Conservation (phyloP, 2,888 invertebrate species). For the Erynnis tages region DNA sequence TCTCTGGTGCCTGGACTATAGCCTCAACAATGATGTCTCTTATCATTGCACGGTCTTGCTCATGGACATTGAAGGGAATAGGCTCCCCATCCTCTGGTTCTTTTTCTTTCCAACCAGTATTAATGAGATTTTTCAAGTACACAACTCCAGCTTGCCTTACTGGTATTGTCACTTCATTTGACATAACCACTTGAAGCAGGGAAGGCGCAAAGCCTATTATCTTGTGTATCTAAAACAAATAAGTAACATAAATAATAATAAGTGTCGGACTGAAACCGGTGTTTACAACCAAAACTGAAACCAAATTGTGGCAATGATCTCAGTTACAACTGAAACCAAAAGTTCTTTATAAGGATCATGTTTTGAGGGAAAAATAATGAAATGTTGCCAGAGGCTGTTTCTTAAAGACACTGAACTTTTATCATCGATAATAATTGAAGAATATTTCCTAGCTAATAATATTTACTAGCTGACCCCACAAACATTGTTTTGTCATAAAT, state of each 20-base stretch:
- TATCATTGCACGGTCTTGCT: constrained; percentile 97
- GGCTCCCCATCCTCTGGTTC: constrained; percentile 88
- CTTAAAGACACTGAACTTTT: no score
- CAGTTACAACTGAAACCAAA: no score
- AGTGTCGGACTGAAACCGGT: neutral
- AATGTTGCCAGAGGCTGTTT: no score
- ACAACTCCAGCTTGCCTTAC: constrained; percentile 98
- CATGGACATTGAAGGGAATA: constrained; percentile 93
- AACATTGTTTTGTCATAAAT: no score
- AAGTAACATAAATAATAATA: neutral
- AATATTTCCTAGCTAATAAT: no score
- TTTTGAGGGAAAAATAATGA: no score
- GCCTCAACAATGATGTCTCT: constrained; percentile 97
- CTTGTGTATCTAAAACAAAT: constrained; percentile 70
- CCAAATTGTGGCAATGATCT: no score
- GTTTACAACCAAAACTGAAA: no score
- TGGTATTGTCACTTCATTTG: constrained; percentile 93
- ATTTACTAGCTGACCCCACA: no score
- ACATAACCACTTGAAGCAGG: constrained; percentile 96
- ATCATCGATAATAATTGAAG: no score
- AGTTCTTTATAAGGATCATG: no score
- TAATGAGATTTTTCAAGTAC: constrained; percentile 96
- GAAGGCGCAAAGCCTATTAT: constrained; percentile 98
- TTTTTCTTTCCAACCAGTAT: constrained; percentile 93
- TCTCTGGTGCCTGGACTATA: constrained; percentile 94